A percentile compares a stretch with the other conserved stretches of the same genome.
Evolutionary conservation across 1,140 invertebrate species (phyloP).

Genomic region (Mycetomoellerius zeteki): DNA sequence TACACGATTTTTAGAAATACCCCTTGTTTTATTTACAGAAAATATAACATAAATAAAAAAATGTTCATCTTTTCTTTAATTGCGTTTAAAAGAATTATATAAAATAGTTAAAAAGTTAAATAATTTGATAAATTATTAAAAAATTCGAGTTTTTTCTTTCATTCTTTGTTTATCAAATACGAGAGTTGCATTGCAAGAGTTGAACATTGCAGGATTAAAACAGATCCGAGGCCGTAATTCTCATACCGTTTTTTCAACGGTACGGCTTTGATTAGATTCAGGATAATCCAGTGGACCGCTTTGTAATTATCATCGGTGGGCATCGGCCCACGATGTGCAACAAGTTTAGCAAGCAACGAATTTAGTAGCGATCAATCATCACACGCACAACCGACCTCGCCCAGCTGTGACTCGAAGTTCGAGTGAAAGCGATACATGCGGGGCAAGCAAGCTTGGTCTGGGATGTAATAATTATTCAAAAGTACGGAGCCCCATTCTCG

Average conservation of each 20-base stretch:
- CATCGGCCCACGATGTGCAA: slow-evolving; percentile 41
- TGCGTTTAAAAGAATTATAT: neutral
- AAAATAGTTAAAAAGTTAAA: neutral
- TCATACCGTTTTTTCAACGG: neutral
- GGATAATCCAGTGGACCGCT: slow-evolving; percentile 10
- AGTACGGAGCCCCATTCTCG: slow-evolving; percentile 39
- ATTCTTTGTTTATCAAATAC: neutral
- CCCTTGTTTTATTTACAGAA: neutral
- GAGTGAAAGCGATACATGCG: slow-evolving; percentile 45
- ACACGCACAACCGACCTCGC: slow-evolving; percentile 38
- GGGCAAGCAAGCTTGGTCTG: slow-evolving; percentile 20
- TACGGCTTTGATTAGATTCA: neutral
- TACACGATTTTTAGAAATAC: neutral
- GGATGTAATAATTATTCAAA: slow-evolving; percentile 57
- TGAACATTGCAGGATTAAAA: neutral
- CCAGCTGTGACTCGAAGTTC: slow-evolving; percentile 37
- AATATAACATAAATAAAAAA: neutral
- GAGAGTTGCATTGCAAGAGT: neutral
- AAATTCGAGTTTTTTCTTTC: neutral
- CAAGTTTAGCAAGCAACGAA: slow-evolving; percentile 59
- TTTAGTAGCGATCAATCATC: slow-evolving; percentile 40
- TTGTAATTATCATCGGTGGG: slow-evolving; percentile 25
- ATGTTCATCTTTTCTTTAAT: neutral
- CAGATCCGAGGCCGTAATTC: neutral
- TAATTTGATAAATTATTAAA: neutral